A percentile compares a stretch with the other conserved stretches of the same genome.
These are phyloP conservation scores for Brachypodius melanocephalos DNA, from an alignment of 2,113 vertebrate genomes.

Conservation along the genomic window DNA sequence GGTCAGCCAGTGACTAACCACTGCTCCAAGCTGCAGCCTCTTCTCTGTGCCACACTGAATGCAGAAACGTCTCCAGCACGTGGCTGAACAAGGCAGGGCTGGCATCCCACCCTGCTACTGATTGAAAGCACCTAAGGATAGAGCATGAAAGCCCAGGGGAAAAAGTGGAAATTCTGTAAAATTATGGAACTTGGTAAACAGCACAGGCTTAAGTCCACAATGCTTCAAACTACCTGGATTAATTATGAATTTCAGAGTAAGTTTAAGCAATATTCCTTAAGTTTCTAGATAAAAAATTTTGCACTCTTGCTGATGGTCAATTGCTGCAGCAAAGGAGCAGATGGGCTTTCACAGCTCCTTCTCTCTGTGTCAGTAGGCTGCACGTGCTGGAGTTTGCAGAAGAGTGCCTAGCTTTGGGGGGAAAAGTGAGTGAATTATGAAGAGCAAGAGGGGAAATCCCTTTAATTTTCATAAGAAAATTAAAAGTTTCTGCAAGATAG, in stretches of 20 bases:
- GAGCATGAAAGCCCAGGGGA: not conserved
- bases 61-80: not conserved
- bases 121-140: not conserved
- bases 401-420: not conserved
- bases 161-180: not conserved
- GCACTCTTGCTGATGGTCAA: not conserved
- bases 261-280: not conserved
- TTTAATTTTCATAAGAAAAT: not conserved
- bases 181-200: not conserved
- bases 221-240: not conserved
- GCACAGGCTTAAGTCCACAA: not conserved
- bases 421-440: not conserved
- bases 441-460: not conserved
- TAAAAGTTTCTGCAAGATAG: not conserved
- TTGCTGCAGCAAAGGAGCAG: not conserved
- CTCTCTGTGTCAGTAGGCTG: not conserved
- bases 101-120: fast-evolving
- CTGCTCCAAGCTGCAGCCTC: not conserved
- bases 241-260: not conserved
- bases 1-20: not conserved
- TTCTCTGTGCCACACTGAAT: not conserved
- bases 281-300: not conserved
- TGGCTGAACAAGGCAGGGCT: not conserved
- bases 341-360: not conserved
- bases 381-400: not conserved